Conservation (phyloP, 2,113 vertebrate species). For the Microcebus murinus region DNA sequence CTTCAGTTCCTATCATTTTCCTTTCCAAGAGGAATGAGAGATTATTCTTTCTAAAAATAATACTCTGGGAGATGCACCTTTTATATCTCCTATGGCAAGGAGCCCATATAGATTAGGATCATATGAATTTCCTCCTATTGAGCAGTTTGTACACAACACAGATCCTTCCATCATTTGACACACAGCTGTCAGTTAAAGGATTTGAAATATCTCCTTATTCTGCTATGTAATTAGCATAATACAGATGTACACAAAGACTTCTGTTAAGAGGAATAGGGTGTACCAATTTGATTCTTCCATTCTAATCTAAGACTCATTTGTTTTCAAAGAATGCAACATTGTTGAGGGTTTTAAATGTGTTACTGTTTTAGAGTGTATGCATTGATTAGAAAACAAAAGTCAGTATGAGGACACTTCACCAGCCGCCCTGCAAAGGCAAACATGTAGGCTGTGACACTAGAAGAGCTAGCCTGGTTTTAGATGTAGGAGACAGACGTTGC, state of each 20-base stretch:
- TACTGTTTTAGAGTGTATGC: slow-evolving; percentile 40
- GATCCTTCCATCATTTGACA: not conserved
- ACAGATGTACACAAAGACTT: slow-evolving; percentile 67
- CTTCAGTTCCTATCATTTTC: not conserved
- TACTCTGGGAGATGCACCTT: not conserved
- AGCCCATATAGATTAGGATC: not conserved
- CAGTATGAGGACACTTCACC: slow-evolving; percentile 11
- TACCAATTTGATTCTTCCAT: slow-evolving; percentile 37
- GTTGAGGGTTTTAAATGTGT: slow-evolving; percentile 61
- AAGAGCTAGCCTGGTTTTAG: not conserved
- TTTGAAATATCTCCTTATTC: slow-evolving; percentile 58
- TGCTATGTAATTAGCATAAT: not conserved
- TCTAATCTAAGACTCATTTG: slow-evolving; percentile 70
- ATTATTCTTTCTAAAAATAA: not conserved
- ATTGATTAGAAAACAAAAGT: slow-evolving; percentile 69
- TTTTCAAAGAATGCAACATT: slow-evolving; percentile 72
- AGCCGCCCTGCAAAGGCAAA: not conserved
- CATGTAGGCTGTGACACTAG: not conserved
- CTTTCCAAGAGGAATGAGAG: not conserved
- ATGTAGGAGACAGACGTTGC: not conserved
- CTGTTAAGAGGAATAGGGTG: slow-evolving; percentile 47
- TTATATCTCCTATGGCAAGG: not conserved
- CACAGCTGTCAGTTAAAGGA: slow-evolving; percentile 54
- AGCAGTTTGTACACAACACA: not conserved
- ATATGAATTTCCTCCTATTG: not conserved